phyloP scores from a whole-genome alignment of 1,140 invertebrate genomes.

The Conus ventricosus region DNA sequence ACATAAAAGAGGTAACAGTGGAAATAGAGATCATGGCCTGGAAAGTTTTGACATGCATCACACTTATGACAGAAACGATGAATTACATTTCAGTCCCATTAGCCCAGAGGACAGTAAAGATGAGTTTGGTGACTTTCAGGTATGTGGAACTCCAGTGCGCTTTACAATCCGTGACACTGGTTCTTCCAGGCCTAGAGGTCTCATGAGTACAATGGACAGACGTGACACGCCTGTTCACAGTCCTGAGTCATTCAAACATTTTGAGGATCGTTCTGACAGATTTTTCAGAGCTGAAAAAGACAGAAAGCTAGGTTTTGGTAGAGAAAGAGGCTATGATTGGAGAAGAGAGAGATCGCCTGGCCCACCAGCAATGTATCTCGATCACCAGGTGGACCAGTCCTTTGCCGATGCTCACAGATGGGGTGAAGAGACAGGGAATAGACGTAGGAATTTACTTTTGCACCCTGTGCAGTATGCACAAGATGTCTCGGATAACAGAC shows the following conservation, averaged over 20 bases:
- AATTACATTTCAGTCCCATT: background rate
- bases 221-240: background rate
- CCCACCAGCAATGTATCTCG: background rate
- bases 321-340: background rate
- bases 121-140: conserved; percentile 36
- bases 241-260: background rate
- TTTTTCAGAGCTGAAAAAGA: background rate
- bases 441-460: background rate
- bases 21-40: background rate
- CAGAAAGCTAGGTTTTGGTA: background rate
- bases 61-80: conserved; percentile 10
- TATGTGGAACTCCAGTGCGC: conserved; percentile 28
- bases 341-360: conserved; percentile 16
- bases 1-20: conserved; percentile 2
- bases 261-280: background rate
- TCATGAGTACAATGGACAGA: background rate
- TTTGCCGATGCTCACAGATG: background rate
- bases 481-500: background rate
- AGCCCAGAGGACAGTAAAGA: conserved; percentile 43
- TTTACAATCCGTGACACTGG: conserved; percentile 24
- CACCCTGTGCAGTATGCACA: background rate
- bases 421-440: background rate
- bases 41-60: conserved; percentile 11
- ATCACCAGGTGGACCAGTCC: too few species aligned
- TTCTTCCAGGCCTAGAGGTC: background rate